phyloP scores from a whole-genome alignment of 2,113 vertebrate species.

The Asarcornis scutulata region DNA sequence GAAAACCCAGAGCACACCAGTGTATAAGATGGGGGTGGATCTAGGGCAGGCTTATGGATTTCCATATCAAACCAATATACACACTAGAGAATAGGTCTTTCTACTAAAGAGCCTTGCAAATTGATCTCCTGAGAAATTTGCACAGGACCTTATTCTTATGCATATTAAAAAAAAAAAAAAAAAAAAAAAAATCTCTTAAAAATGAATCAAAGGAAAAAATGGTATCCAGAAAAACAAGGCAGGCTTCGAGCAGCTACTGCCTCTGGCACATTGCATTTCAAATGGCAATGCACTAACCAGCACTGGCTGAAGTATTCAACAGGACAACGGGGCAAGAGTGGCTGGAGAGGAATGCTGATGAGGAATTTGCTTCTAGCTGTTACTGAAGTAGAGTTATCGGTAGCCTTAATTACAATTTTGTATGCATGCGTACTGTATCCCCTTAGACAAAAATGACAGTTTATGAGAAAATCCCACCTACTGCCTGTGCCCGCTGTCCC shows the following conservation, averaged over 20 bases:
- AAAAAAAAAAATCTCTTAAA: background rate
- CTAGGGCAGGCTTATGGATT: conserved; percentile 62
- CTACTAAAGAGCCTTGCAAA: conserved; percentile 69
- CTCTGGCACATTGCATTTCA: conserved; percentile 40
- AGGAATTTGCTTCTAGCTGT: background rate
- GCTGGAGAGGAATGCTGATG: conserved; percentile 12
- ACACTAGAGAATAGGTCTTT: conserved; percentile 67
- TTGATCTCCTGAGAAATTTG: conserved; percentile 73
- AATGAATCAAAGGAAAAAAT: conserved; percentile 68
- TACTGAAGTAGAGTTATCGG: background rate
- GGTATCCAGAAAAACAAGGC: conserved; percentile 42
- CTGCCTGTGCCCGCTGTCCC: fast-evolving
- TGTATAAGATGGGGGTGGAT: conserved; percentile 28
- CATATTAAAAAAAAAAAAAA: background rate
- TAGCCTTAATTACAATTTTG: background rate
- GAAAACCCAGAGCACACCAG: conserved; percentile 13
- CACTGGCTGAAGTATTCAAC: background rate
- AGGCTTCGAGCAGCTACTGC: conserved; percentile 14
- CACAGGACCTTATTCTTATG: conserved; percentile 57
- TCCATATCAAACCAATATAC: conserved; percentile 74
- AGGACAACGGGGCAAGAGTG: background rate
- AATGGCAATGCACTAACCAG: background rate
- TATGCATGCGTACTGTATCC: background rate
- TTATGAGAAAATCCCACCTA: background rate
- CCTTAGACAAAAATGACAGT: background rate